A percentile compares a stretch with the other conserved stretches of the same genome.
These are phyloP conservation scores for Volucella bombylans DNA, from an alignment of 2,888 invertebrate species.

Conservation along the genomic window DNA sequence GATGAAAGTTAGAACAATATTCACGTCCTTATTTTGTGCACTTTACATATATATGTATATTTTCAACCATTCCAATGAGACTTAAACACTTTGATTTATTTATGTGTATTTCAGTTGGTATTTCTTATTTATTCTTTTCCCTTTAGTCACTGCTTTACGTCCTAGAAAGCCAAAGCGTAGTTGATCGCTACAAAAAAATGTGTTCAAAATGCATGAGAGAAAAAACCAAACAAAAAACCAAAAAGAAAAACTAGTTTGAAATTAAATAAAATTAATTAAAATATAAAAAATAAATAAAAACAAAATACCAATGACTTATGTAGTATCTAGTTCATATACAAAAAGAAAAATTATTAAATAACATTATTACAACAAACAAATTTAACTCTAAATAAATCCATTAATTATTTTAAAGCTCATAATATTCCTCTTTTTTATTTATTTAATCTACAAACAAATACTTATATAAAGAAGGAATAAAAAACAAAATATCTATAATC, in stretches of 20 bases:
- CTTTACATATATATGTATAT: too few species aligned
- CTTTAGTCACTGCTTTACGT: slow-evolving; percentile 63
- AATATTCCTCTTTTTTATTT: slow-evolving; percentile 22
- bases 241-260: slow-evolving; percentile 49
- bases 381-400: slow-evolving; percentile 29
- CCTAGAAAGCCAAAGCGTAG: slow-evolving; percentile 73
- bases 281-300: slow-evolving; percentile 39
- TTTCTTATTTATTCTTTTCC: not conserved
- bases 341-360: slow-evolving; percentile 30
- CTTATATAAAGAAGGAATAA: slow-evolving; percentile 14
- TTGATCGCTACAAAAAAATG: slow-evolving; percentile 67
- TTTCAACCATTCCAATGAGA: too few species aligned
- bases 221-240: slow-evolving; percentile 27
- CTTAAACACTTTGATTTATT: too few species aligned
- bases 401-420: slow-evolving; percentile 56
- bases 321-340: slow-evolving; percentile 58
- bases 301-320: slow-evolving; percentile 1
- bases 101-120: not conserved
- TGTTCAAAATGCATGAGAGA: slow-evolving; percentile 71
- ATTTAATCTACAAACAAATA: slow-evolving; percentile 10
- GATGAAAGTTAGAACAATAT: too few species aligned
- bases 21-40: too few species aligned
- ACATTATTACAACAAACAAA: slow-evolving; percentile 11
- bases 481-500: slow-evolving; percentile 38
- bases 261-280: slow-evolving; percentile 25